A percentile compares a stretch with the other conserved stretches of the same genome.
These are phyloP conservation scores for Malurus alboscapulatus DNA, from an alignment of 2,113 vertebrate species.

Conservation along the genomic window DNA sequence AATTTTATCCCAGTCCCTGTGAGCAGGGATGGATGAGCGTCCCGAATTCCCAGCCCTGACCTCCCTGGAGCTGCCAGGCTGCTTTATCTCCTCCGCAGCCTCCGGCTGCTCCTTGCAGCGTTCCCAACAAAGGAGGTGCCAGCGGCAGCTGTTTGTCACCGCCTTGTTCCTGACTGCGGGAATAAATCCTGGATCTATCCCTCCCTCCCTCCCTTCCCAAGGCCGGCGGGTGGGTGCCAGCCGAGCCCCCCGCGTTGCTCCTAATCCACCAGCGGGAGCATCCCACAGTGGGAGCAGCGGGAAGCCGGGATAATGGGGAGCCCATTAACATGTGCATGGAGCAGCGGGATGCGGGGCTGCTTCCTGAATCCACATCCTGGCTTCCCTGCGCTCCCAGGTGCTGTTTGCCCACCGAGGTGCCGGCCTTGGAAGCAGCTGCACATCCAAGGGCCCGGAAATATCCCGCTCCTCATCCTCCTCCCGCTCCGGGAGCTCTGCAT, in stretches of 20 bases:
- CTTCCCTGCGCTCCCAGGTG: constrained; percentile 82
- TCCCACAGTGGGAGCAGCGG: neutral
- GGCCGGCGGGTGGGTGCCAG: neutral
- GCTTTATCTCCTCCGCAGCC: constrained; percentile 10
- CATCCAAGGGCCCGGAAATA: constrained; percentile 79
- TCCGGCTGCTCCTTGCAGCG: neutral
- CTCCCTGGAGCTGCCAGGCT: neutral
- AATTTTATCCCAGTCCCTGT: neutral
- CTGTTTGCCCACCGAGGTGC: constrained; percentile 93
- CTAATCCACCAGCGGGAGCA: neutral
- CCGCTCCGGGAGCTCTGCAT: constrained; percentile 81
- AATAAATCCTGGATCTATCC: constrained; percentile 8
- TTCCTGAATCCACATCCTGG: constrained; percentile 84
- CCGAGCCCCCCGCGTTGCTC: neutral
- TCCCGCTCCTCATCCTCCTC: constrained; percentile 33
- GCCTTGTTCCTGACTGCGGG: neutral
- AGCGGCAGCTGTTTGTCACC: neutral
- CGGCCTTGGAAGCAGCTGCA: constrained; percentile 52
- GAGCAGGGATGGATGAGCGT: neutral
- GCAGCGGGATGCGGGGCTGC: constrained; percentile 63
- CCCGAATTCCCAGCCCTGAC: constrained; percentile 10
- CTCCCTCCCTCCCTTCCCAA: neutral
- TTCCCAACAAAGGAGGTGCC: neutral
- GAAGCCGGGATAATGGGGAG: neutral
- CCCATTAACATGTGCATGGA: constrained; percentile 47